Percentiles rank a stretch among this genome's conserved stretches.
Conservation (phyloP, 2,888 invertebrate genomes). For the Cheilosia grossa region DNA sequence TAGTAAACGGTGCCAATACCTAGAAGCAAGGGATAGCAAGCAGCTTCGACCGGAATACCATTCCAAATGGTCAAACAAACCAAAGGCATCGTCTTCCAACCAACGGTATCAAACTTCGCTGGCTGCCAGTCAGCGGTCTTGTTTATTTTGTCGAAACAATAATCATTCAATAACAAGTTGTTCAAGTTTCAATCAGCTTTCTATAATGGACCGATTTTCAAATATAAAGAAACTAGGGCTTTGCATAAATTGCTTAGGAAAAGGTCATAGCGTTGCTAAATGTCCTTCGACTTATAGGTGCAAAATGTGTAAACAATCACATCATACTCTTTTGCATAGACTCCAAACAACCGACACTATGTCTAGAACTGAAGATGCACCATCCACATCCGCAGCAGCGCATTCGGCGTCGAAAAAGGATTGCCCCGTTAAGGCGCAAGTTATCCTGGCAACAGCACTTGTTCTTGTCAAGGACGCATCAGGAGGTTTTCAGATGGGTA, state of each 20-base stretch:
- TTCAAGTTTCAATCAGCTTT: background rate
- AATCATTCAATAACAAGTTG: background rate
- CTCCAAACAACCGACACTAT: background rate
- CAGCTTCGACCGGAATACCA: background rate
- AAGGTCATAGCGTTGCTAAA: slow-evolving; percentile 5
- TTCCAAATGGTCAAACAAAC: background rate
- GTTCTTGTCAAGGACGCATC: background rate
- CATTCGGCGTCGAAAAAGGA: background rate
- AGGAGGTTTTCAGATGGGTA: slow-evolving; percentile 16
- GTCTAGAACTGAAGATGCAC: background rate
- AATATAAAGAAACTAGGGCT: background rate
- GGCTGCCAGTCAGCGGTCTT: background rate
- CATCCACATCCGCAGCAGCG: background rate
- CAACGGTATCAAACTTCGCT: background rate
- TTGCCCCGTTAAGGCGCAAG: background rate
- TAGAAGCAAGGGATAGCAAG: background rate
- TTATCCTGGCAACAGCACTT: background rate
- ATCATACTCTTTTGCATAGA: slow-evolving; percentile 14
- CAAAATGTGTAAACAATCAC: background rate
- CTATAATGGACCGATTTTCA: background rate
- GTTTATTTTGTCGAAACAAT: background rate
- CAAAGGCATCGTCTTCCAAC: background rate
- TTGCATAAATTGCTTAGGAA: slow-evolving; percentile 22
- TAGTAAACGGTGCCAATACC: slow-evolving; percentile 28
- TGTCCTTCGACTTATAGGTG: slow-evolving; percentile 4